Evolutionary conservation across 2,888 invertebrate species (phyloP).

Genomic region (Hirtodrosophila alboralis): DNA sequence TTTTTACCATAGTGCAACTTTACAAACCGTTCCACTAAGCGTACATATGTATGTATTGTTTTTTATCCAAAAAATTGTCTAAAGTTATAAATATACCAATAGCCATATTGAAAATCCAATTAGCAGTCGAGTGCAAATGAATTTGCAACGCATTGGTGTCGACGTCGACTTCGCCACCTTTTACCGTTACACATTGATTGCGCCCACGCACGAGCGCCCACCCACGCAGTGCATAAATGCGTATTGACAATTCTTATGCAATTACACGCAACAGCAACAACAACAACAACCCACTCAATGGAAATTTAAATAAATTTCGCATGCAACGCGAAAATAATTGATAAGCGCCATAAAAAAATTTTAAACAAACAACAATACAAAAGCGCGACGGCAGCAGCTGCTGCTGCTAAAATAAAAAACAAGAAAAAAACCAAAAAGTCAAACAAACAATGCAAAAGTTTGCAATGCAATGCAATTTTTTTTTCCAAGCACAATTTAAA

Average conservation of each 20-base stretch:
- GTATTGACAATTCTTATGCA: constrained; percentile 65
- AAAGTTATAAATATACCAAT: constrained; percentile 40
- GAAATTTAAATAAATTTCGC: constrained; percentile 59
- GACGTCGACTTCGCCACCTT: constrained; percentile 10
- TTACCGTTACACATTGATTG: constrained; percentile 34
- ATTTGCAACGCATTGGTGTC: constrained; percentile 13
- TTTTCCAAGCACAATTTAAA: constrained; percentile 54
- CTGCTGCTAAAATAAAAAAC: constrained; percentile 3
- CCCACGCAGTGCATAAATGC: constrained; percentile 22
- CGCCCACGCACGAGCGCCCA: constrained; percentile 9
- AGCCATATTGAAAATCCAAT: constrained; percentile 57
- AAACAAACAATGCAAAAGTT: constrained; percentile 28
- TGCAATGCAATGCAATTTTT: constrained; percentile 38
- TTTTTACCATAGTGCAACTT: no score
- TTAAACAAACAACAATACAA: constrained; percentile 16
- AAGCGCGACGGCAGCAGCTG: constrained; percentile 8
- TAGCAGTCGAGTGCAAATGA: constrained; percentile 52
- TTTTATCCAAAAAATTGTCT: constrained; percentile 33
- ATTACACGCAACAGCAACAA: constrained; percentile 35
- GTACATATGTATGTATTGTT: constrained; percentile 13
- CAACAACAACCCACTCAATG: constrained; percentile 13
- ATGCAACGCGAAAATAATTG: constrained; percentile 65
- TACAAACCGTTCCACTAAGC: no score
- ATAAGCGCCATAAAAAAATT: constrained; percentile 64
- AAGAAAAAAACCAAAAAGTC: constrained; percentile 6